phyloP scores from a whole-genome alignment of 2,797 vertebrate genomes.

The Neosilurus mollespiculum region DNA sequence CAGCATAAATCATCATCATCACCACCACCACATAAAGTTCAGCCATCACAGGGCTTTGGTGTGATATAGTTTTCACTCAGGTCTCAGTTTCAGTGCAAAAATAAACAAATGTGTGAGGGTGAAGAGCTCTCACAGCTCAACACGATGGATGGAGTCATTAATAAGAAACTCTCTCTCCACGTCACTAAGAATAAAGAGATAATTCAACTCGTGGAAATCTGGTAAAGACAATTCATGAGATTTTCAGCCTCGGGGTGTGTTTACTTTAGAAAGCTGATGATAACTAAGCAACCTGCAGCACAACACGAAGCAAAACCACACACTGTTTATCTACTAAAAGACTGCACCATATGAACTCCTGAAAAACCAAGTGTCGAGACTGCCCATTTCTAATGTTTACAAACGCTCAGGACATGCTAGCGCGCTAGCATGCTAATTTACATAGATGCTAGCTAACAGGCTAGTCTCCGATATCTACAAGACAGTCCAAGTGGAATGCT shows the following conservation, averaged over 20 bases:
- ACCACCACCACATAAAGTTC: neutral
- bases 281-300: neutral
- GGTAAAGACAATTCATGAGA: neutral
- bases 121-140: neutral
- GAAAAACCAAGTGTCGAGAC: too few relatives aligned
- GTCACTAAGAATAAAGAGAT: neutral
- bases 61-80: neutral
- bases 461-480: neutral
- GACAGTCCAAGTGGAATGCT: accelerated
- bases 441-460: neutral
- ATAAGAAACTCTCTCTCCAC: neutral
- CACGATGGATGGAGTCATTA: too few relatives aligned
- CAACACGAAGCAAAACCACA: neutral
- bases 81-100: neutral
- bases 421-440: neutral
- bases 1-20: neutral
- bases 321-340: neutral
- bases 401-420: neutral
- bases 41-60: neutral
- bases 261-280: neutral
- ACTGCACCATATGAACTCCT: neutral
- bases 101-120: neutral
- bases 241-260: neutral
- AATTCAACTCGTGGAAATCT: neutral
- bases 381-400: neutral